Evolutionary conservation across 2,888 invertebrate genomes (phyloP), one percentile per base, ranked within the genome.

Genomic region (Seira sanloemensis): DNA sequence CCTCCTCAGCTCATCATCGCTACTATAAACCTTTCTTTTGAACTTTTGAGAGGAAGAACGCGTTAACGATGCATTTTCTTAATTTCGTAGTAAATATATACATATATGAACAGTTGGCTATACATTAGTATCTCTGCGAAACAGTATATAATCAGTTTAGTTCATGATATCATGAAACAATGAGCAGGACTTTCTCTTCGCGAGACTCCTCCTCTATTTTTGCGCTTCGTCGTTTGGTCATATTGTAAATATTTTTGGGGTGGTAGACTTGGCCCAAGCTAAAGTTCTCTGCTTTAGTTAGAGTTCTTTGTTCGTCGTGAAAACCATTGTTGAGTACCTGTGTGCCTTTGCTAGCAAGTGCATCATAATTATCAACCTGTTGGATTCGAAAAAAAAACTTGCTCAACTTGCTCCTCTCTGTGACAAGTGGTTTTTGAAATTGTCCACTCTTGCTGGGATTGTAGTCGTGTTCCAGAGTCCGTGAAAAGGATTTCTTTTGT

Each of bases 311-410:
- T 58, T 58, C 58, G 26, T 5, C 25, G 66, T 68, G 77, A 78
- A 84, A 84, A 84, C 84, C 84, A 84, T 84, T 84, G 84, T 84
- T 84, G 77, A 46, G 68, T 71, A 75, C 78, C 75, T 73, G 46
- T 46, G 19, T 9, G 4, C 4, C 5, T 37, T 9, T 12, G 37
- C 37, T 37, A 9, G 37, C 12, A 37, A 16, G 7, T 58, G 58
- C 7, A 58, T 4, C 9, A 16, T 16, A n/a, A n/a, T 16, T 16
- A 58, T n/a, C n/a, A 4, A 58, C 58, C n/a, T 58, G 9, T 12
- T 58, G n/a, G n/a, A n/a, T n/a, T n/a, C n/a, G n/a, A n/a, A n/a
- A n/a, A n/a, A n/a, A n/a, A n/a, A n/a, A n/a, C n/a, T n/a, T n/a
- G n/a, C n/a, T n/a, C n/a, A n/a, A n/a, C n/a, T n/a, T n/a, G n/a